A percentile compares a stretch with the other conserved stretches of the same genome.
Evolutionary conservation across 2,797 vertebrate species (phyloP).

Genomic region (Brotula barbata): DNA sequence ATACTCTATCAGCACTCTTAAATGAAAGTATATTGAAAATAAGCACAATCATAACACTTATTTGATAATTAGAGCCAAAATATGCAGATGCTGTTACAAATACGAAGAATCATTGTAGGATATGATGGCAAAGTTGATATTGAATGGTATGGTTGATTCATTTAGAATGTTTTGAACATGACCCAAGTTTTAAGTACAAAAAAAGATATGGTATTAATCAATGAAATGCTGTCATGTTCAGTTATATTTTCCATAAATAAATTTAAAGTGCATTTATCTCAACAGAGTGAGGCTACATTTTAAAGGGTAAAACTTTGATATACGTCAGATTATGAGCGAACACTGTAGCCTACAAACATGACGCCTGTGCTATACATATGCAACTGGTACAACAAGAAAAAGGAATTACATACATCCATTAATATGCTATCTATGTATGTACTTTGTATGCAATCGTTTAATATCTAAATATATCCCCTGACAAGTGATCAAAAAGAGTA

Average conservation of each 20-base stretch:
- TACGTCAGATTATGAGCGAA: constrained; percentile 20
- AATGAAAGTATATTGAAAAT: no score
- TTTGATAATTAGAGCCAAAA: no score
- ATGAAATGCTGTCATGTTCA: constrained; percentile 10
- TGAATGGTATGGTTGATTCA: no score
- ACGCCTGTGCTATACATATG: constrained; percentile 33
- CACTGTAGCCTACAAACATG: constrained; percentile 35
- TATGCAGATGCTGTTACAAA: no score
- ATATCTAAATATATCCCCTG: constrained; percentile 66
- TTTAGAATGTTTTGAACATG: no score
- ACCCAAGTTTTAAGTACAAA: background rate
- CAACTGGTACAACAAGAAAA: constrained; percentile 35
- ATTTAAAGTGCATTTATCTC: background rate
- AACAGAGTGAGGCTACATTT: constrained; percentile 2
- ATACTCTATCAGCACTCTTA: no score
- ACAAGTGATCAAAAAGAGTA: constrained; percentile 66
- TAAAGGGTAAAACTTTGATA: constrained; percentile 15
- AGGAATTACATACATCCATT: constrained; percentile 49
- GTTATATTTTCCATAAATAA: no score
- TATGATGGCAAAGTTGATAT: no score
- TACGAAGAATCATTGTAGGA: no score
- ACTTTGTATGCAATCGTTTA: constrained; percentile 53
- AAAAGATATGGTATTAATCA: background rate
- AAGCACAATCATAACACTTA: no score
- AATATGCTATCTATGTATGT: constrained; percentile 60